Evolutionary conservation across 2,888 invertebrate genomes (phyloP), one percentile per base, ranked within the genome.

Genomic region (Perizoma affinitatum): DNA sequence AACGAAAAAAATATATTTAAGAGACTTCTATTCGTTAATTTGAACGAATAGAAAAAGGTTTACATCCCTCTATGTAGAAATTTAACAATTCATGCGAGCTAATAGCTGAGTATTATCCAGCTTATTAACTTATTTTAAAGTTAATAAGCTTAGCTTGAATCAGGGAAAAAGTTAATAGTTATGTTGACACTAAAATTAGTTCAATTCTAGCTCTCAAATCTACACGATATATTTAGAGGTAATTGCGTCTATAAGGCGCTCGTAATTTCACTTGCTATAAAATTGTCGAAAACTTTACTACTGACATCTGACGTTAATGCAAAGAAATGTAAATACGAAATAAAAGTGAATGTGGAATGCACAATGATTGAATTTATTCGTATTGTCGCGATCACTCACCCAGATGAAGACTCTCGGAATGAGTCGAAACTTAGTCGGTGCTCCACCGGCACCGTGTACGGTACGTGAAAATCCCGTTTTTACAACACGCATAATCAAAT

Each of bases 121-220:
- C 22, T 34, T 35, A 42, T 33, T 63, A 45, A 60, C 57, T 50
- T 48, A 51, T 57, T 54, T 40, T 33, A 47, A 48, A 34, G 54
- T 40, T 48, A 52, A 52, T 42, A 22, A 46, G 54, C 57, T 49
- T 36, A 10, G 48, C 41, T 49, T 56, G 54, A 54, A 59, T 22
- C 22, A 53, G 43, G 35, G 49, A 45, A 46, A 54, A 11, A 45
- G 40, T 7, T 10, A 44, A 33, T 53, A 61, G 49, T 57, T 64
- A 64, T 61, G 55, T 38, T 41, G 34, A 38, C 55, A 61, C 49
- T 65, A 58, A 67, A 64, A 67, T 58, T 52, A 58, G 58, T 60
- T 54, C 56, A 56, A 63, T 58, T 52, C 53, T 56, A 51, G 47
- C 55, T 34, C 43, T 59, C 57, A 59, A 55, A 59, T 47, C 58